Base-by-base conservation (phyloP, 2,888 invertebrate genomes). In the Heliconius hortense region DNA sequence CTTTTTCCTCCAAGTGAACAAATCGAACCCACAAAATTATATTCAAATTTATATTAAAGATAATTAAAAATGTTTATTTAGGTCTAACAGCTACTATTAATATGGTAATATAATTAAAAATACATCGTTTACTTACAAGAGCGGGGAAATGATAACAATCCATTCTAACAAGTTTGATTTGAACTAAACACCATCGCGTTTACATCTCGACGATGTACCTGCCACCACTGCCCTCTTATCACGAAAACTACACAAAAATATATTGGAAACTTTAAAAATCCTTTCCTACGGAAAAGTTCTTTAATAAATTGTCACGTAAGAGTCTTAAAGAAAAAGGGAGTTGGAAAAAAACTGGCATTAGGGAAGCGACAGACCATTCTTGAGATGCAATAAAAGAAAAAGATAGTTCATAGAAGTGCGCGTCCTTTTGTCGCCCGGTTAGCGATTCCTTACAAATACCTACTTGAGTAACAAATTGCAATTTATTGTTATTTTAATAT, bases 231-330 rank as follows among this genome's bases (percentile, higher is more conserved):
- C 26, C 7, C 2, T 60, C 5, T 60, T 60, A 26, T 28, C 13
- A 26, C 35, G 39, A 60, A 60, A 24, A 43, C 11, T 71, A 71
- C 60, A 35, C 70, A 18, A 70, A 69, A 53, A 69, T 69, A 56
- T 56, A 69, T 59, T 35, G 35, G 60, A 35, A 39, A 71, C n/a
- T 39, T 68, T 60, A 59, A 60, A 68, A 73, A 53, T 53, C 53
- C 35, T 74, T 53, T 60, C 24, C 39, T 31, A 64, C 26, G 71
- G 74, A 70, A 66, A 71, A 75, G 70, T 63, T 78, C 74, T 78
- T 73, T 76, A 75, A 73, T 77, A 75, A 73, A 78, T 74, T 77
- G 78, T 78, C 75, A 78, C 73, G 75, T 78, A 77, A 78, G 75
- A 75, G 75, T 75, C 63, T 77, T 75, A 78, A 75, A 75, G 67